Percentiles rank a stretch among this genome's conserved stretches.
Conservation (phyloP, 1,140 invertebrate species). For the Belonocnema kinseyi region DNA sequence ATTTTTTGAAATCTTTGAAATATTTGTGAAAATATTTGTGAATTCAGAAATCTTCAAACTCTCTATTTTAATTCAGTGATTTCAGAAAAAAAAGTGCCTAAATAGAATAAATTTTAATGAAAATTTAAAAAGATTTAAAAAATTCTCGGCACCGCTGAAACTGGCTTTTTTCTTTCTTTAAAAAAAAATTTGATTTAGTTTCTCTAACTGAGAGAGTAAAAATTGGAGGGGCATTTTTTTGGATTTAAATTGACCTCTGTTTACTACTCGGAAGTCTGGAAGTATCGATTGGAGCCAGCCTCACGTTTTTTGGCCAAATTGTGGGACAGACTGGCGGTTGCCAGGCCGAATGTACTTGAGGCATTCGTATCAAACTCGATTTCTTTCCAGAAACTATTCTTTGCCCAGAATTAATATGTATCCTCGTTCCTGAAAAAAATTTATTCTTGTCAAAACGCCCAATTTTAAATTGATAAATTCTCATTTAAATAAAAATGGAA, state of each 20-base stretch:
- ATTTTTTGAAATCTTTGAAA: no score
- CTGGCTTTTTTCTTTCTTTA: no score
- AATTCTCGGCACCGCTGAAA: no score
- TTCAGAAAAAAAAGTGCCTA: no score
- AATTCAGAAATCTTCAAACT: no score
- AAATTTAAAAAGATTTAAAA: no score
- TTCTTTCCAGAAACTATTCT: conserved; percentile 52
- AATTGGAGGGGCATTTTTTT: no score
- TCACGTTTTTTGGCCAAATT: conserved; percentile 68
- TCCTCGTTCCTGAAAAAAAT: conserved; percentile 50
- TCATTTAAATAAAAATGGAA: not conserved
- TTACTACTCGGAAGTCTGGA: conserved; percentile 64
- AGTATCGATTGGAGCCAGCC: conserved; percentile 68
- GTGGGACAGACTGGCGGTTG: conserved; percentile 59
- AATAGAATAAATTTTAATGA: no score
- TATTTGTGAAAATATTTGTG: no score
- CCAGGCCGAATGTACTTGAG: conserved; percentile 64
- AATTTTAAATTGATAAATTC: not conserved
- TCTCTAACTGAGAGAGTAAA: no score
- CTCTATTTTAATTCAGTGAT: no score
- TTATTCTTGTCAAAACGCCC: not conserved
- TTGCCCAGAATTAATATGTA: conserved; percentile 46
- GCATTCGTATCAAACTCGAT: conserved; percentile 46
- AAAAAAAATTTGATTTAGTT: no score
- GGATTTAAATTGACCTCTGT: conserved; percentile 58